phyloP scores from a whole-genome alignment of 2,888 invertebrate species.

The Pterostichus niger region DNA sequence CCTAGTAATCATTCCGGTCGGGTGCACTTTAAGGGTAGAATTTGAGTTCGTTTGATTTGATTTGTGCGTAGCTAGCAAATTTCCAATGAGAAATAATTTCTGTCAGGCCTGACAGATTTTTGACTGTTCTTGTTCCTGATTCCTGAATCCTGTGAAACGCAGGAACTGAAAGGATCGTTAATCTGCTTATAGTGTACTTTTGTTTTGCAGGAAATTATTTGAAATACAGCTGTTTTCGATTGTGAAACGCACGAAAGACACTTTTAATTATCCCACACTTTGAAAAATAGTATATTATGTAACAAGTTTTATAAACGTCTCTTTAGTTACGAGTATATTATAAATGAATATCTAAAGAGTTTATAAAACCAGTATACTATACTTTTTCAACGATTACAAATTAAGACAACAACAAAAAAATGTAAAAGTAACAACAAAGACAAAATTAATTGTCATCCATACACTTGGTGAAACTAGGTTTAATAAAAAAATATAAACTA shows the following conservation, averaged over 20 bases:
- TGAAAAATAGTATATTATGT: too few relatives aligned
- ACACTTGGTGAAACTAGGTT: too few relatives aligned
- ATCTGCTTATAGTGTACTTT: constrained; percentile 46
- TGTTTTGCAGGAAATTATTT: constrained; percentile 12
- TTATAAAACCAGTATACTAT: too few relatives aligned
- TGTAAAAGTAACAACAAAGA: too few relatives aligned
- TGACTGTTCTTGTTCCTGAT: constrained; percentile 14
- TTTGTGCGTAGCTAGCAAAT: constrained; percentile 33
- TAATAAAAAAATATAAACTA: too few relatives aligned
- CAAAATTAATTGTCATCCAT: too few relatives aligned
- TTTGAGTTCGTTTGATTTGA: constrained; percentile 16
- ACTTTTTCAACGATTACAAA: too few relatives aligned
- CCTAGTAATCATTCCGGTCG: not conserved
- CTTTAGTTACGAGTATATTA: too few relatives aligned
- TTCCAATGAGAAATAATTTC: constrained; percentile 25
- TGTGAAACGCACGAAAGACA: not conserved
- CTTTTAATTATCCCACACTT: not conserved
- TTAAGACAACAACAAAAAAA: too few relatives aligned
- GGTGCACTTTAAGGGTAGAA: constrained; percentile 12
- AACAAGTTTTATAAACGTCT: too few relatives aligned
- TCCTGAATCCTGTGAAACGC: constrained; percentile 9
- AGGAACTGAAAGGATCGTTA: constrained; percentile 33
- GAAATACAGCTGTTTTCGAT: constrained; percentile 23
- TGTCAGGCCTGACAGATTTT: constrained; percentile 13
- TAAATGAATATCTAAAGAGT: too few relatives aligned